Evolutionary conservation across 2,888 invertebrate genomes (phyloP).

Genomic region (Synergus gifuensis): DNA sequence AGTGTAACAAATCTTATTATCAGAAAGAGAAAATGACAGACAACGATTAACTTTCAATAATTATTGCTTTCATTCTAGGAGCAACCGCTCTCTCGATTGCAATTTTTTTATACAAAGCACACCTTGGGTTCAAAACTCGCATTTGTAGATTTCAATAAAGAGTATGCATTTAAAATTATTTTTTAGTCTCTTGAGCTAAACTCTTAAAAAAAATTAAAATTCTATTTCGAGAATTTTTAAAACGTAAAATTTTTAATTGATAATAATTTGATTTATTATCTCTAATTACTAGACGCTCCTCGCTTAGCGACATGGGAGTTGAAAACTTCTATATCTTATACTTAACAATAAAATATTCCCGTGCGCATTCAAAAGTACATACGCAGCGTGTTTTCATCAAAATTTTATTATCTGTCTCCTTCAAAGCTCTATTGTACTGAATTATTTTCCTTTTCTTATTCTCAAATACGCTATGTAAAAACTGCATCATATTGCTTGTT

Average conservation of each 20-base stretch:
- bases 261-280: background rate
- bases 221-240: background rate
- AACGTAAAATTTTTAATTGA: background rate
- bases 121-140: too few species aligned
- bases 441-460: background rate
- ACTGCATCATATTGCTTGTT: background rate
- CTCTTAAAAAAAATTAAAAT: background rate
- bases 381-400: background rate
- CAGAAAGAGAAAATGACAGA: background rate
- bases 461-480: background rate
- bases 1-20: background rate
- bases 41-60: background rate
- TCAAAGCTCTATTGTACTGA: slow-evolving; percentile 20
- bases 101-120: background rate
- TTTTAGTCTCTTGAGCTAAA: background rate
- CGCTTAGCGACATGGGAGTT: background rate
- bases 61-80: background rate
- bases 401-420: background rate
- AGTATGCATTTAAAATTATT: too few species aligned
- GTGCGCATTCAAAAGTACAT: background rate
- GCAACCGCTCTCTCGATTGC: background rate
- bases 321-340: slow-evolving; percentile 1
- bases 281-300: background rate
- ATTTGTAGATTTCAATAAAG: too few species aligned
- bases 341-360: slow-evolving; percentile 9